Conservation (phyloP, 2,888 invertebrate genomes). For the Incurvaria masculella region DNA sequence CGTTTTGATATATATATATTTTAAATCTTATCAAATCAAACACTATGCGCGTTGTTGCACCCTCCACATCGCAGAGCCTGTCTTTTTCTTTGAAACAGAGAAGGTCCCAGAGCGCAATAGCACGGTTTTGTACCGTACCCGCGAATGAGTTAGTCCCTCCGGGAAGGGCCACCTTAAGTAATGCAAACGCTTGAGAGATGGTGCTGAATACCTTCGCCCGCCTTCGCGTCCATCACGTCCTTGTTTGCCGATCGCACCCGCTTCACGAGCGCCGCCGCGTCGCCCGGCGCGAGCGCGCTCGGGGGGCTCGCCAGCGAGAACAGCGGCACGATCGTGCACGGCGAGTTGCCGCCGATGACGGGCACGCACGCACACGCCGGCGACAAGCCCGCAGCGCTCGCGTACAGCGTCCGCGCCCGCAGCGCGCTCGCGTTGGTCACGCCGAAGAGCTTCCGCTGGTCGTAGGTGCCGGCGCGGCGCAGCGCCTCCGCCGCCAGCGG, state of each 20-base stretch:
- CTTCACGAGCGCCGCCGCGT: conserved; percentile 29
- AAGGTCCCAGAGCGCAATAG: no score
- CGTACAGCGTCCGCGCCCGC: conserved; percentile 72
- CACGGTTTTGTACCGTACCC: no score
- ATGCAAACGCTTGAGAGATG: no score
- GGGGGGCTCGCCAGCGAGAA: conserved; percentile 66
- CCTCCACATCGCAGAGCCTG: no score
- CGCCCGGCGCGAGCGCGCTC: conserved; percentile 42
- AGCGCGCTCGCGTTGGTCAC: conserved; percentile 71
- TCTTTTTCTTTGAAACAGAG: no score
- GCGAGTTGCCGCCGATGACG: conserved; percentile 74
- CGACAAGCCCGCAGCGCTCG: conserved; percentile 59
- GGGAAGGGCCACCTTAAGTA: no score
- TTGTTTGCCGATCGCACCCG: conserved; percentile 59
- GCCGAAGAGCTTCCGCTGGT: conserved; percentile 66
- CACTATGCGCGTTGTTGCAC: no score
- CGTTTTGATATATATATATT: no score
- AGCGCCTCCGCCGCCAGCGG: conserved; percentile 46
- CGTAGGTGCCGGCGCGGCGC: conserved; percentile 42
- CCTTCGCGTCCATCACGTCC: conserved; percentile 60
- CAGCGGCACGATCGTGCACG: conserved; percentile 72
- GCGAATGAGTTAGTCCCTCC: no score
- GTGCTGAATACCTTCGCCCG: no score
- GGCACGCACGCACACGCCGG: conserved; percentile 68
- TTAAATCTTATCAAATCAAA: no score